Evolutionary conservation across 2,797 vertebrate species (phyloP).

Genomic region (Xerus rutilus): DNA sequence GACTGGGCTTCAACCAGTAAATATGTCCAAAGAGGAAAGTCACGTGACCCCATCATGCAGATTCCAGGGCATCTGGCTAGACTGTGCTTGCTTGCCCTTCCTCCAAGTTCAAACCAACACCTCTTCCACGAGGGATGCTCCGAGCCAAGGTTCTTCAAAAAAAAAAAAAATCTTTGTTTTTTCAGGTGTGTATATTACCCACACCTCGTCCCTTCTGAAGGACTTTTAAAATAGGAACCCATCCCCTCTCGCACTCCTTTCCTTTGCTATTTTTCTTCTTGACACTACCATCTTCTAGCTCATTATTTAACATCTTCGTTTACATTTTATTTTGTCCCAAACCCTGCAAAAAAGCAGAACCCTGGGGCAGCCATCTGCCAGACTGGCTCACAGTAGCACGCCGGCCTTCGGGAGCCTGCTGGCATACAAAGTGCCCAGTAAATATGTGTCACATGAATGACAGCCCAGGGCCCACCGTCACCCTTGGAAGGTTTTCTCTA

Average conservation of each 20-base stretch:
- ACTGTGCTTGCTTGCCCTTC: no score
- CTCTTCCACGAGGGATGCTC: neutral
- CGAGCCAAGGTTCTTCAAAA: neutral
- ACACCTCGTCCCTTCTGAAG: neutral
- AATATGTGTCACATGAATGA: no score
- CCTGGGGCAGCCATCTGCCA: neutral
- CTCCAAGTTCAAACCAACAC: no score
- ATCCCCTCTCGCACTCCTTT: accelerated
- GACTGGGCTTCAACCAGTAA: neutral
- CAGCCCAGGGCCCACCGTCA: neutral
- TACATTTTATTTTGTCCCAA: neutral
- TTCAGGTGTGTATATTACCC: no score
- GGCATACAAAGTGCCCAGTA: neutral
- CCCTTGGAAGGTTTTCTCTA: neutral
- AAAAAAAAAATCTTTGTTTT: no score
- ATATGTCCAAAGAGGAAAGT: no score
- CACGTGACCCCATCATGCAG: neutral
- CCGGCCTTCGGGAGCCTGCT: neutral
- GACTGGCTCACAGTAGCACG: neutral
- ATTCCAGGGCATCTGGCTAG: neutral
- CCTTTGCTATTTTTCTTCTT: neutral
- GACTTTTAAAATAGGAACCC: neutral
- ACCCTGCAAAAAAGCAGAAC: neutral
- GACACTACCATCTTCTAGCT: accelerated
- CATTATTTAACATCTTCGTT: neutral